Conservation (phyloP, 2,113 vertebrate species). For the Microtus richardsoni region DNA sequence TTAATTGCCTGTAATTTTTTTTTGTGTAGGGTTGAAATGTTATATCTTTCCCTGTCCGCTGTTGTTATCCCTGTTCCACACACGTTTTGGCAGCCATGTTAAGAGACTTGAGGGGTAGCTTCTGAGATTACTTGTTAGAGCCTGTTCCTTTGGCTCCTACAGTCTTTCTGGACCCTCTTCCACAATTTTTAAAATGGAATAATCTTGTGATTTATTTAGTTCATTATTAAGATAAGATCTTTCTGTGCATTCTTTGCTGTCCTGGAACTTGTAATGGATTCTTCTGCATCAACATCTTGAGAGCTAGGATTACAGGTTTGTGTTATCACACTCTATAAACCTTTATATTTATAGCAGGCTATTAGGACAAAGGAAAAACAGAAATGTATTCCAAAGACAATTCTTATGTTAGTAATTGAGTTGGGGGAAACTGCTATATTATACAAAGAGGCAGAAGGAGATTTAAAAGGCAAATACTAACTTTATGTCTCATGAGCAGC, state of each 20-base stretch:
- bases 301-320: background rate
- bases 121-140: background rate
- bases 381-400: slow-evolving; percentile 21
- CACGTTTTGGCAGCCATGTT: background rate
- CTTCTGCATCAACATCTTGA: background rate
- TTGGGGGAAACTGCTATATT: background rate
- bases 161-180: no score
- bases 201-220: background rate
- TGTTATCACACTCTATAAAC: background rate
- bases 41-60: background rate
- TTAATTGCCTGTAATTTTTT: background rate
- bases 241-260: background rate
- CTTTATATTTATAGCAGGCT: background rate
- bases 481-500: slow-evolving; percentile 11
- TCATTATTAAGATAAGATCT: background rate
- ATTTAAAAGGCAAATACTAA: slow-evolving; percentile 21
- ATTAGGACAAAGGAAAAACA: slow-evolving; percentile 42
- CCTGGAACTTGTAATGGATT: background rate
- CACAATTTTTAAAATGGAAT: background rate
- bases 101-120: background rate
- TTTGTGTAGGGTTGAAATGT: background rate
- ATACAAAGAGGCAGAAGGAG: slow-evolving; percentile 9
- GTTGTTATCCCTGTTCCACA: no score
- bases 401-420: background rate
- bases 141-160: background rate